phyloP scores from a whole-genome alignment of 2,888 invertebrate species.

The Vandiemenella viatica region DNA sequence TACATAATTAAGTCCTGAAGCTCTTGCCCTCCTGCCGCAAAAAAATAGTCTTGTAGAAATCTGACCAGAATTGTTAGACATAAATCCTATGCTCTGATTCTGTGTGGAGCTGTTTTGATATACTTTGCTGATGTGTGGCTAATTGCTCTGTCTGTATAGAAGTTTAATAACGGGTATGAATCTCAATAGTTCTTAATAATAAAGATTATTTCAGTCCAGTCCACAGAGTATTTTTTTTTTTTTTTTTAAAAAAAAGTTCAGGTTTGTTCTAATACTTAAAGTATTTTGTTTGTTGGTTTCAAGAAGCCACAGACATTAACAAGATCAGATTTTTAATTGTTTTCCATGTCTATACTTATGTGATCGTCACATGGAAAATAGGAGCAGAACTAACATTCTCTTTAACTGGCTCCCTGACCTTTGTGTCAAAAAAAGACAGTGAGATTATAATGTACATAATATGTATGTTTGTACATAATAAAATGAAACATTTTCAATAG shows the following conservation, averaged over 20 bases:
- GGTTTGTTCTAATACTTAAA: constrained; percentile 6
- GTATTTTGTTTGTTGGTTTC: constrained; percentile 6
- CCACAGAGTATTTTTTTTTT: too few species aligned
- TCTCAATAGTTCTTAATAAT: constrained; percentile 9
- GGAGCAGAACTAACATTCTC: too few species aligned
- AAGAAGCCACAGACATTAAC: constrained; percentile 8
- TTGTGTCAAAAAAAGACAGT: constrained; percentile 10
- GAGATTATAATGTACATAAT: constrained; percentile 29
- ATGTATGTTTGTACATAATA: constrained; percentile 36
- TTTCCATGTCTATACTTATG: not conserved
- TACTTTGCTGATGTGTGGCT: constrained; percentile 1
- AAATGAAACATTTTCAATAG: constrained; percentile 21
- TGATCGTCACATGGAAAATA: too few species aligned
- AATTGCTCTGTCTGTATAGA: constrained; percentile 4
- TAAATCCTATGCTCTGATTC: too few species aligned
- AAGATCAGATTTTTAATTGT: constrained; percentile 1
- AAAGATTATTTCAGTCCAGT: constrained; percentile 6
- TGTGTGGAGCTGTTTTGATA: not conserved
- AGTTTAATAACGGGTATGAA: constrained; percentile 14
- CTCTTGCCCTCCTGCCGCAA: constrained; percentile 5
- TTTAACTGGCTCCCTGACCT: constrained; percentile 2
- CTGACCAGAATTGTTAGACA: too few species aligned
- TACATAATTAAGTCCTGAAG: constrained; percentile 7
- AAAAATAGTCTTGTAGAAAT: constrained; percentile 8
- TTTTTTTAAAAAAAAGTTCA: constrained; percentile 2